Conservation (phyloP, 2,113 vertebrate genomes). For the Riparia riparia region DNA sequence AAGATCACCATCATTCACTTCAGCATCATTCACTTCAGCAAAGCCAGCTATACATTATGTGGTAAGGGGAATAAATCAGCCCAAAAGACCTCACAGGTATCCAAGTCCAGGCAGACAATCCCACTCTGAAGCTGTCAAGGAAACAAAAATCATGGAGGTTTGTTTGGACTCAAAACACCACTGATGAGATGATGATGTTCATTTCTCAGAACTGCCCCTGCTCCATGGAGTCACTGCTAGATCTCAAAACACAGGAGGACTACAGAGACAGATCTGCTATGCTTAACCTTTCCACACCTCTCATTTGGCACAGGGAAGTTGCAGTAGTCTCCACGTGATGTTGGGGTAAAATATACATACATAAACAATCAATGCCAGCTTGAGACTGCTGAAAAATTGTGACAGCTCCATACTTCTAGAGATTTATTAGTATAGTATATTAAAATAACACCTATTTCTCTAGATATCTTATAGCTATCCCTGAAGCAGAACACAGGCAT, state of each 20-base stretch:
- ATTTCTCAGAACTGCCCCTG: not conserved
- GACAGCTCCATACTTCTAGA: not conserved
- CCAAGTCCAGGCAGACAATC: not conserved
- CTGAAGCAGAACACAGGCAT: not conserved
- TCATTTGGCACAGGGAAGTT: not conserved
- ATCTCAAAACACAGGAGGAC: not conserved
- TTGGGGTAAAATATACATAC: not conserved
- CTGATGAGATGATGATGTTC: rapidly evolving
- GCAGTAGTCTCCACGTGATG: not conserved
- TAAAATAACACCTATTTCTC: not conserved
- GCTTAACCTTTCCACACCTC: not conserved
- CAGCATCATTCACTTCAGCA: not conserved
- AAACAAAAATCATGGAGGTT: not conserved
- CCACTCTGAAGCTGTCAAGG: not conserved
- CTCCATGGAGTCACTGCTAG: not conserved
- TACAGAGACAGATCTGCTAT: not conserved
- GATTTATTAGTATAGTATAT: not conserved
- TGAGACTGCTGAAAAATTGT: not conserved
- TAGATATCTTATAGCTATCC: not conserved
- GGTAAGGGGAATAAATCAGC: not conserved
- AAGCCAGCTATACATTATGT: not conserved
- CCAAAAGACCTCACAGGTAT: not conserved
- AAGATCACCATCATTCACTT: not conserved
- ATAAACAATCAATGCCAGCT: not conserved
- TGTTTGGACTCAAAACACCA: not conserved